These are phyloP conservation scores for Tinamus major DNA, from an alignment of 2,797 vertebrate genomes.

Conservation along the genomic window DNA sequence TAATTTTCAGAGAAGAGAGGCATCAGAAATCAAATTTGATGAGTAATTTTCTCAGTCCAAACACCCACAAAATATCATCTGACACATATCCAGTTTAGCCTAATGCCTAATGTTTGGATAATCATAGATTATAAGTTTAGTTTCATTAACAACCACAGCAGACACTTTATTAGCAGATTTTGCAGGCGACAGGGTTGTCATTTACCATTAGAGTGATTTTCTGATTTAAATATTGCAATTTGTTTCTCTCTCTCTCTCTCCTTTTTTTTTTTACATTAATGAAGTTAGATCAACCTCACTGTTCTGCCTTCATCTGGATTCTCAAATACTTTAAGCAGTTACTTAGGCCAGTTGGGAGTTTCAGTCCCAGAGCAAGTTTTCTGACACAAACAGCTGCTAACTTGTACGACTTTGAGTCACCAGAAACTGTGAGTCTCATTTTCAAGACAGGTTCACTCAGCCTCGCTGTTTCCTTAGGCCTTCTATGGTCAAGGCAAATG, in stretches of 20 bases:
- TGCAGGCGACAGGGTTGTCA: slow-evolving; percentile 60
- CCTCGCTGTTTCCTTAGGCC: slow-evolving; percentile 12
- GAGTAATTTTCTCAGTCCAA: slow-evolving; percentile 62
- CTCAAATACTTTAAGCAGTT: slow-evolving; percentile 17
- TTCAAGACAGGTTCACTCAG: background rate
- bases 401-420: slow-evolving; percentile 2
- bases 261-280: slow-evolving; percentile 49
- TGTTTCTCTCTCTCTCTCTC: slow-evolving; percentile 20
- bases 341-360: background rate
- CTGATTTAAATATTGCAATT: slow-evolving; percentile 74
- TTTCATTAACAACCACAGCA: slow-evolving; percentile 72
- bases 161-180: slow-evolving; percentile 75
- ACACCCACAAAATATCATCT: slow-evolving; percentile 45
- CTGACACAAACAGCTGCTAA: background rate
- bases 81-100: slow-evolving; percentile 59
- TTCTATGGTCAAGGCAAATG: background rate
- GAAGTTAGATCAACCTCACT: slow-evolving; percentile 6
- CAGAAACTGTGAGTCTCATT: slow-evolving; percentile 2
- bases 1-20: slow-evolving; percentile 51
- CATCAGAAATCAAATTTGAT: slow-evolving; percentile 68
- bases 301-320: slow-evolving; percentile 43
- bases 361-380: background rate
- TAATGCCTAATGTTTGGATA: slow-evolving; percentile 71
- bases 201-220: slow-evolving; percentile 73
- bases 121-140: slow-evolving; percentile 75